Evolutionary conservation across 2,113 vertebrate genomes (phyloP), one percentile per base, ranked within the genome.

Genomic region (Calypte anna): DNA sequence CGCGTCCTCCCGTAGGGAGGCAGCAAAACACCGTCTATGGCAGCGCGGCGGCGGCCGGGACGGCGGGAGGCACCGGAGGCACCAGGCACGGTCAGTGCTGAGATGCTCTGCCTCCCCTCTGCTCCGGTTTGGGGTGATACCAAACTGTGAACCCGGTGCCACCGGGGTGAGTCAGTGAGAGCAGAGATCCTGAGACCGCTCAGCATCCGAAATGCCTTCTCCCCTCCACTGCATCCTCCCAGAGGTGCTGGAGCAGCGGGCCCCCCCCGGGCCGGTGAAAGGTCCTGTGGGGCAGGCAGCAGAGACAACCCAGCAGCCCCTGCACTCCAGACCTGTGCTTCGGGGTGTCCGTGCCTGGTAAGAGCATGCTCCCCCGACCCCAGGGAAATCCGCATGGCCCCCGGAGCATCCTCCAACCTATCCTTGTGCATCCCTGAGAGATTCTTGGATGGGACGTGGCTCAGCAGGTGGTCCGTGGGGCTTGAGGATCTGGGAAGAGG

Each of bases 1-100:
- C 51, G 19, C 30, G 6, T 83, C 21, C 55, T 72, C 82, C 93
- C 97, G 80, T 88, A 9, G 77, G 88, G 95, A 88, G 97, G 96
- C 95, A 95, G 96, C 90, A 94, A 1, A 87, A 54, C 85, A 31
- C 91, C 95, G 76, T 33, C 73, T 33, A 73, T 94, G 79, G 94
- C 90, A 78, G 66, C 90, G 63, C 80, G 13, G 90, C 74, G 17
- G n/a, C 6, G 63, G 51, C 48, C 8, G 20, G 6, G 16, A 46
- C 62, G 23, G 74, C 27, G 33, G 55, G 38, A 38, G 12, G 23
- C 14, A 4, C 20, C 9, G 40, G 48, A 8, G 20, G 8, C 46
- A 48, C 46, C 46, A 8, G 59, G 43, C n/a, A 13, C 10, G 14
- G 3, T 18, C 2, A 51, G 4, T 27, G 31, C 48, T 4, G 1